Conservation (phyloP, 2,888 invertebrate species). For the Sesia apiformis region DNA sequence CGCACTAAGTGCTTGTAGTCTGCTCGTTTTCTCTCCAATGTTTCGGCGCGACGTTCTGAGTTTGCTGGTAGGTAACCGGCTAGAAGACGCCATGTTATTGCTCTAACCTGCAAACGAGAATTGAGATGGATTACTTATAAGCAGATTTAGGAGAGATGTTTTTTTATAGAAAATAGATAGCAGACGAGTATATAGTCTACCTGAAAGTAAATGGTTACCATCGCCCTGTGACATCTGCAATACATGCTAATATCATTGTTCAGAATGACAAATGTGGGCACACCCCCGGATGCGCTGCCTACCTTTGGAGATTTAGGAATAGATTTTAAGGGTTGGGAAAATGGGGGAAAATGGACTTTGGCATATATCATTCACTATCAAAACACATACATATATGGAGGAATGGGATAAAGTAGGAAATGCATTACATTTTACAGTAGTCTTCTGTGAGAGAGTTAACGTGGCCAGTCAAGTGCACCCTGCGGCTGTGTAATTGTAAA, state of each 20-base stretch:
- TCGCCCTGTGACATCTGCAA: neutral
- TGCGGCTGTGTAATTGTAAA: too few species aligned
- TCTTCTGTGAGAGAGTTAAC: too few species aligned
- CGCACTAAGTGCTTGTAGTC: slow-evolving; percentile 97
- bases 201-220: neutral
- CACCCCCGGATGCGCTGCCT: too few species aligned
- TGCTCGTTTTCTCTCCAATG: slow-evolving; percentile 91
- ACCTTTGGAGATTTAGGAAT: too few species aligned
- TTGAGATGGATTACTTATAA: neutral
- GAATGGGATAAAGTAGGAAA: too few species aligned
- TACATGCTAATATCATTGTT: neutral
- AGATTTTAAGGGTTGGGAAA: too few species aligned
- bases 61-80: slow-evolving; percentile 96
- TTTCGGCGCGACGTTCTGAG: slow-evolving; percentile 89
- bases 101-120: slow-evolving; percentile 60
- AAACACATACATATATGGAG: too few species aligned
- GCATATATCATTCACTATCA: too few species aligned
- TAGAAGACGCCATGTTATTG: slow-evolving; percentile 78
- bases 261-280: too few species aligned
- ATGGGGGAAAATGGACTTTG: too few species aligned
- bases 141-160: neutral
- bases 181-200: neutral
- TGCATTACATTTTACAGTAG: too few species aligned
- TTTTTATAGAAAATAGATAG: neutral
- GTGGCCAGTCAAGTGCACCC: too few species aligned